Conservation (phyloP, 2,888 invertebrate species). For the Drosophila recens region DNA sequence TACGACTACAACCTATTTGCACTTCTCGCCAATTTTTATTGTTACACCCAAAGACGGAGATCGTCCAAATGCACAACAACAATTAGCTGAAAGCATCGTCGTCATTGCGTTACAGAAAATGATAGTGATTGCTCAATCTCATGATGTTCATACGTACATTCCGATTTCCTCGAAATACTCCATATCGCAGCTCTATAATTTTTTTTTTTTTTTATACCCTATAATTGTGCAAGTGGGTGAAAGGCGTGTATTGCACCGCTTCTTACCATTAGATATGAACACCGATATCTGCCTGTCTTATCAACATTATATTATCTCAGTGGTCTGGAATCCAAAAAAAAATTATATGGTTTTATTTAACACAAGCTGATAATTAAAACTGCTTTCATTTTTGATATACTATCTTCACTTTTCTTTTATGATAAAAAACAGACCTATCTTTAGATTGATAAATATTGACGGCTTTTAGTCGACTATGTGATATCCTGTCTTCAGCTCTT, state of each 20-base stretch:
- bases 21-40: slow-evolving; percentile 41
- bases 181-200: neutral
- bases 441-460: neutral
- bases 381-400: slow-evolving; percentile 4
- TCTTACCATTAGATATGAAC: neutral
- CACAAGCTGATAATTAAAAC: neutral
- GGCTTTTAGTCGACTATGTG: neutral
- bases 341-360: neutral
- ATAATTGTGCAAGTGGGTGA: slow-evolving; percentile 3
- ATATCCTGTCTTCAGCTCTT: neutral
- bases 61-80: neutral
- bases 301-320: neutral
- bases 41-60: neutral
- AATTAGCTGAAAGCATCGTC: slow-evolving; percentile 10
- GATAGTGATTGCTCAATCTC: slow-evolving; percentile 21
- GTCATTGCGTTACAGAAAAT: slow-evolving; percentile 24
- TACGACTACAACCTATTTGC: slow-evolving; percentile 38
- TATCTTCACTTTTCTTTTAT: neutral
- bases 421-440: neutral
- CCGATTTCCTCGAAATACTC: slow-evolving; percentile 30
- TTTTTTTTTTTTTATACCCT: neutral
- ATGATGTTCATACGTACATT: slow-evolving; percentile 3
- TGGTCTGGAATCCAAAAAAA: neutral
- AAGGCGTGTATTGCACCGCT: neutral
- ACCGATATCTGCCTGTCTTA: neutral